Conservation (phyloP, 2,113 vertebrate species). For the Menura novaehollandiae region DNA sequence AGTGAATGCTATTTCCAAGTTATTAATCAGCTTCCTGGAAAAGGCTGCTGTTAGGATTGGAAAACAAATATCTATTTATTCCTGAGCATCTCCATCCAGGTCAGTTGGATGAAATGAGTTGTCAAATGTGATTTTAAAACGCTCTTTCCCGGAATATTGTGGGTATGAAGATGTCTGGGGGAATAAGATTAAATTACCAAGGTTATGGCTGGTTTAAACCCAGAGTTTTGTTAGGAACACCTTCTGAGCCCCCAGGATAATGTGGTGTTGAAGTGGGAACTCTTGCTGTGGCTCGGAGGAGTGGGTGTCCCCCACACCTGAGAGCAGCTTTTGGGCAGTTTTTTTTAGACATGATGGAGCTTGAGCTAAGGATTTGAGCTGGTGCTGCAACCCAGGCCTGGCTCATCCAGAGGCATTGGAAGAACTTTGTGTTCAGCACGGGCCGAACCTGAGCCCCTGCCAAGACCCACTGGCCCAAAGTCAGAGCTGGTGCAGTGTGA, state of each 20-base stretch:
- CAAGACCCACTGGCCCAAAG: neutral
- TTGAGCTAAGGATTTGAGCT: neutral
- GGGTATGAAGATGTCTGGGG: neutral
- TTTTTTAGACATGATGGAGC: neutral
- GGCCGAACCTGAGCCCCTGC: neutral
- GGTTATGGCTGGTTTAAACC: neutral
- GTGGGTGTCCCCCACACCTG: neutral
- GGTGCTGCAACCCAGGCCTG: neutral
- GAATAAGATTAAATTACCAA: neutral
- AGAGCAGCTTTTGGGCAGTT: neutral
- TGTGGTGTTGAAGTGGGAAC: neutral
- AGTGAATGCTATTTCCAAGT: conserved; percentile 1
- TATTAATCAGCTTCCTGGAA: conserved; percentile 33
- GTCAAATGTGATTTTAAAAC: neutral
- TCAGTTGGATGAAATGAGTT: neutral
- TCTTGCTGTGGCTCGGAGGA: neutral
- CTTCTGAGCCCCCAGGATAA: neutral
- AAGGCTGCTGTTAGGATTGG: neutral
- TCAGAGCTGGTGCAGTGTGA: neutral
- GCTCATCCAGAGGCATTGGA: neutral
- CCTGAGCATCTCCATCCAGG: neutral
- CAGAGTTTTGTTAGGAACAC: neutral
- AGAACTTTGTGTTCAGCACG: neutral
- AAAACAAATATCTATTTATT: conserved; percentile 24
- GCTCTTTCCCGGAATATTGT: neutral